Evolutionary conservation across 2,113 vertebrate genomes (phyloP), one percentile per base, ranked within the genome.

Genomic region (Albula goreensis): DNA sequence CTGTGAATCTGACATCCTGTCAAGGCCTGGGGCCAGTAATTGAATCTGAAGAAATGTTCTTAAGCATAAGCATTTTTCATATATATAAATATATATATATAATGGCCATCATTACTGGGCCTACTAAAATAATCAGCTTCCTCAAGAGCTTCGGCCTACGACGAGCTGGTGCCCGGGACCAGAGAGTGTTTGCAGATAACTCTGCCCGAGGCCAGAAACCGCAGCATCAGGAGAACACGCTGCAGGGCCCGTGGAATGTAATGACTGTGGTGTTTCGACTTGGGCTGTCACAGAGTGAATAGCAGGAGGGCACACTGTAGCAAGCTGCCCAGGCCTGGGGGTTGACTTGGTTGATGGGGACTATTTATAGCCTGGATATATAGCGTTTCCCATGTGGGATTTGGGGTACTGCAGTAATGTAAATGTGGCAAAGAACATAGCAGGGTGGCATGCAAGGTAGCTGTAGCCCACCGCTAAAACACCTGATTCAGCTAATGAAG

Each of bases 61-160:
- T 82, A 52, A 79, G 81, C n/a, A 78, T 78, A 81, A 80, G 70
- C 81, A 57, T 66, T 89, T 86, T 41, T 41, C 31, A 41, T n/a
- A n/a, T n/a, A n/a, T n/a, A n/a, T n/a, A n/a, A n/a, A 41, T 41
- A 41, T 41, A 41, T 41, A 74, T 25, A 83, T 74, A 31, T 85
- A 83, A 87, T 88, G 83, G 48, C 81, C 53, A 81, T 85, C 85
- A 85, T 85, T 81, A 81, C 77, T 31, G 53, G 48, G 83, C 81
- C 85, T 85, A 66, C 48, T 83, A 85, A 84, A 87, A 83, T 83
- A 89, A 89, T 80, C 77, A 78, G 88, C 60, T 50, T 74, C 77
- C 78, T 82, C 79, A 82, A 89, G 83, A 57, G 66, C 79, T 85
- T 52, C 31, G 31, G 87, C 51, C 19, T 80, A 81, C 57, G 70